Base-by-base conservation (phyloP, 2,113 vertebrate species). In the Hyla sarda region DNA sequence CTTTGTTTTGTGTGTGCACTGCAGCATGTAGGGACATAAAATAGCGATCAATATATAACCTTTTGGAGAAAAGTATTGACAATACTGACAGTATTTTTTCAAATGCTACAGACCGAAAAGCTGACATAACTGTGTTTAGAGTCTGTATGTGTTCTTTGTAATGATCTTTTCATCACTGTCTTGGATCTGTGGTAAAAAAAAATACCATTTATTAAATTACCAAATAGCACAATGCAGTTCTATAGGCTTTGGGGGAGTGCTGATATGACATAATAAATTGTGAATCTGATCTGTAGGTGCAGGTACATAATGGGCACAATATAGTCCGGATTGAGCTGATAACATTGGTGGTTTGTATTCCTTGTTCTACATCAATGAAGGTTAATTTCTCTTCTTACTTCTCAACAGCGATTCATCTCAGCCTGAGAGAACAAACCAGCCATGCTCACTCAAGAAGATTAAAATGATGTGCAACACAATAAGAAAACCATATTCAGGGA, bases 11-110 rank as follows among this genome's bases (percentile, higher is more conserved):
- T 69, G 30, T 62, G 58, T 7, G 45, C 72, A 47, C 72, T 75
- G 72, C 72, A 75, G 72, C 72, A 25, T 75, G 72, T 25, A 48
- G 14, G 72, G 7, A 28, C 72, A 48, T 75, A 75, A 75, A 75
- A 75, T 48, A 28, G 41, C 45, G 4, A 75, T 75, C 72, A 25
- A 48, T 75, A 75, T n/a, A 48, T 75, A 28, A 75, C 72, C 72
- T 45, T 69, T 37, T 48, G 72, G 45, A 75, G 72, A 47, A 75
- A 75, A 48, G n/a, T 48, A 75, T 75, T 75, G n/a, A 47, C 72
- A 50, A 28, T 76, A 76, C 47, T 76, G 73, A 50, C 73, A 76
- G 73, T 50, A 76, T 30, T 76, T 76, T 52, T 48, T 76, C 71
- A 73, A 45, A 76, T 50, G 73, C 48, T 76, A 76, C 71, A 73